These are phyloP conservation scores for Argya squamiceps DNA, from an alignment of 2,797 vertebrate species.

Conservation along the genomic window DNA sequence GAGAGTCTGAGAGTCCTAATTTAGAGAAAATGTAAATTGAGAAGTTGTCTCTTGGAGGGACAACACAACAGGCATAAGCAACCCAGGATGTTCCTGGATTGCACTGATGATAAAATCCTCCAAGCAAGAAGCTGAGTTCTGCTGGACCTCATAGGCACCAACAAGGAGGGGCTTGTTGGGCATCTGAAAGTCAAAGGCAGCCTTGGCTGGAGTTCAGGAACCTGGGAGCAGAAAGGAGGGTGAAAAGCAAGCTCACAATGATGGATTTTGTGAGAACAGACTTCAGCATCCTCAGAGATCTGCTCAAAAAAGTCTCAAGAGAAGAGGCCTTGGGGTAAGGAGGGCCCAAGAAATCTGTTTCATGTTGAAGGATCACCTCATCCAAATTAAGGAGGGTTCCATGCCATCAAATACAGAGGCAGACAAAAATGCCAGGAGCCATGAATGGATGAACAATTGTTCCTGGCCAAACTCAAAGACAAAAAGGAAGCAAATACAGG, in stretches of 20 bases:
- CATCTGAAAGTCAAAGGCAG: not conserved
- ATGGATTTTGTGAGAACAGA: not conserved
- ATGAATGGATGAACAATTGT: not conserved
- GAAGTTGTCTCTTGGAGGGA: not conserved
- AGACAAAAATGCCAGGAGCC: not conserved
- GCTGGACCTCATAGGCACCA: not conserved
- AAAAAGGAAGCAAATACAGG: not conserved
- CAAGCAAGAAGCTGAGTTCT: not conserved
- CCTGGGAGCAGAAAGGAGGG: not conserved
- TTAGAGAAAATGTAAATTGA: not conserved
- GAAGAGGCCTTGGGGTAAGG: not conserved
- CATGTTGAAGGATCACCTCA: not conserved
- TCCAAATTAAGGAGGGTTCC: not conserved
- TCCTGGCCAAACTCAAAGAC: not conserved
- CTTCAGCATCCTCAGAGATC: not conserved
- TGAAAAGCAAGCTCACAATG: not conserved
- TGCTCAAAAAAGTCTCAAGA: rapidly evolving
- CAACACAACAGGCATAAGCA: not conserved
- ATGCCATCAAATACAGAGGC: not conserved
- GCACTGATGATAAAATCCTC: not conserved
- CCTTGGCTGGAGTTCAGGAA: not conserved
- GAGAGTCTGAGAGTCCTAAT: not conserved
- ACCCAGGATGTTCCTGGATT: not conserved
- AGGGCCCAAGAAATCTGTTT: not conserved
- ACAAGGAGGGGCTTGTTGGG: not conserved